Evolutionary conservation across 2,797 vertebrate species (phyloP), one percentile per base, ranked within the genome.

Genomic region (Sebastes baramenuke): DNA sequence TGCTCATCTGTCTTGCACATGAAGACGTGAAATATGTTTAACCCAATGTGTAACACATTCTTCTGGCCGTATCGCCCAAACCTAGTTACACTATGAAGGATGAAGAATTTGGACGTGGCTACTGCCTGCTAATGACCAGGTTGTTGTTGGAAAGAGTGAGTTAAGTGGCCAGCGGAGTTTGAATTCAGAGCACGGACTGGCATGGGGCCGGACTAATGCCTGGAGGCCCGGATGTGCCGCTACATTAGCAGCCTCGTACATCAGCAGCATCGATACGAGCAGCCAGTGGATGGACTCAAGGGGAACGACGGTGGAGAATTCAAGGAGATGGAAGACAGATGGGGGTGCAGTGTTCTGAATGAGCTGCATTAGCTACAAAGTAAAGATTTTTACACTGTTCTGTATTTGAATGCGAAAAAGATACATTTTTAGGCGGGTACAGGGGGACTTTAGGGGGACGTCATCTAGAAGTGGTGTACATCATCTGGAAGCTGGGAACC

Each of bases 231-330:
- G 77, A 74, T 11, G 29, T 36, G 72, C 75, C 30, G 71, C 64
- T 81, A 78, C 71, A 69, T 79, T 69, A 74, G 75, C 75, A 66
- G 70, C 78, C 67, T 65, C 22, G 56, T 79, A 79, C 72, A 72
- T 87, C 82, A 76, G 72, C 65, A 8, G 75, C 75, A 66, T 79
- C 54, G 27, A 74, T 77, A 56, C 0, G 5, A 68, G 54, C 64
- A 29, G 77, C 62, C 67, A 18, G 34, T 3, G 32, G 49, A 61
- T 4, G 67, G 72, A 68, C 67, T 24, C 14, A 18, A 3, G 75
- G 52, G 66, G 22, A 42, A 34, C 1, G 9, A 65, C 25, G 5
- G 8, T 1, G 34, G 49, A 76, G 72, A 30, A 8, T 30, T 49
- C 8, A 6, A 59, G 60, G 38, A 54, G 49, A 64, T 4, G 71